Conservation (phyloP, 2,797 vertebrate species). For the Bufotes viridis region DNA sequence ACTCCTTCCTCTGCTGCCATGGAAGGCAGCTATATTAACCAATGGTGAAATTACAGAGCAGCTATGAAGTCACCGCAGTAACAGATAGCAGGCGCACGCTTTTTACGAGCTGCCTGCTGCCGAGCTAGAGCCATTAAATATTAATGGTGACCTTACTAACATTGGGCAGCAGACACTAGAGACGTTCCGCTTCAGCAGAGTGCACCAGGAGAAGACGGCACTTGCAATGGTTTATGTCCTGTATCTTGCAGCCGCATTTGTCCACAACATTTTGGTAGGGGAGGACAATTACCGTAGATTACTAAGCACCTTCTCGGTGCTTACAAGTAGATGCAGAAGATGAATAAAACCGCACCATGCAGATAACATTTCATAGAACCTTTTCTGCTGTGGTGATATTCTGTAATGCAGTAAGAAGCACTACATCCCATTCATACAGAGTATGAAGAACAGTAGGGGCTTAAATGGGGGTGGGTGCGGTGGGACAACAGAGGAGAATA, state of each 20-base stretch:
- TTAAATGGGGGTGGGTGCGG: no score
- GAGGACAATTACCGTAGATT: neutral
- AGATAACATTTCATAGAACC: neutral
- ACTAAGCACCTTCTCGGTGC: neutral
- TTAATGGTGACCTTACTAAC: slow-evolving; percentile 63
- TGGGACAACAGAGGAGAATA: no score
- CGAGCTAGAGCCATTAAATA: slow-evolving; percentile 59
- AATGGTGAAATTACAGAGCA: slow-evolving; percentile 58
- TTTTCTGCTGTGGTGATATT: neutral
- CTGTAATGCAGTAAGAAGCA: neutral
- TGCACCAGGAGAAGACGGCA: slow-evolving; percentile 49
- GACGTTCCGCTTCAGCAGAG: slow-evolving; percentile 53
- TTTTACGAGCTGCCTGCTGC: slow-evolving; percentile 60
- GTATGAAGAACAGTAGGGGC: neutral
- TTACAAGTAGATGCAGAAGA: neutral
- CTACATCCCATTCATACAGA: neutral
- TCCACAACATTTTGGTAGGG: slow-evolving; percentile 12
- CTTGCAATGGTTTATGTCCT: slow-evolving; percentile 45
- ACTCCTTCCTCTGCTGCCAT: slow-evolving; percentile 36
- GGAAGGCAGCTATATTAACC: slow-evolving; percentile 38
- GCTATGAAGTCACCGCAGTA: slow-evolving; percentile 58
- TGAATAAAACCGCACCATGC: neutral
- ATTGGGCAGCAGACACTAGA: slow-evolving; percentile 60
- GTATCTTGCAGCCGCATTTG: slow-evolving; percentile 23
- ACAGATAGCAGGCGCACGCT: slow-evolving; percentile 54